These are phyloP conservation scores for Sigmodon hispidus DNA, from an alignment of 2,113 vertebrate genomes.

Conservation along the genomic window DNA sequence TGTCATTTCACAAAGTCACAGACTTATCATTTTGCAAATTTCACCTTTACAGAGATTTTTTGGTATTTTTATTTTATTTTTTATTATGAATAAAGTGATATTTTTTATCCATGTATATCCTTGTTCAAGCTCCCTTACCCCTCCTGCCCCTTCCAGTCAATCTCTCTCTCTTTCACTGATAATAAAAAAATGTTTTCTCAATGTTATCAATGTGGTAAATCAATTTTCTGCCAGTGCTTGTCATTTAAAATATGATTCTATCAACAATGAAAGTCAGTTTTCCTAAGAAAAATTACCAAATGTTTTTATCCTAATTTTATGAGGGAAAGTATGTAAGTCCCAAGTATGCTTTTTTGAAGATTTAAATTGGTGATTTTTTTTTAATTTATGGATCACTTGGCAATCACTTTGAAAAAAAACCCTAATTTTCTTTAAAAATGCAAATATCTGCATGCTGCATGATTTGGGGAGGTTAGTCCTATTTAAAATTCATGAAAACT, in stretches of 20 bases:
- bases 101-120: too few species aligned
- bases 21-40: slow-evolving; percentile 39
- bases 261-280: slow-evolving; percentile 54
- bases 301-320: slow-evolving; percentile 5
- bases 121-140: too few species aligned
- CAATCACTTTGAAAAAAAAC: slow-evolving; percentile 60
- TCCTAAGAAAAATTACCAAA: slow-evolving; percentile 43
- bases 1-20: slow-evolving; percentile 43
- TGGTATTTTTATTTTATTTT: too few species aligned
- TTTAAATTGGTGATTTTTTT: slow-evolving; percentile 60
- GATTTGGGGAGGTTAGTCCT: slow-evolving; percentile 13
- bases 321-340: slow-evolving; percentile 27
- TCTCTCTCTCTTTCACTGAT: too few species aligned
- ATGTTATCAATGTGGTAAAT: slow-evolving; percentile 11
- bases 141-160: too few species aligned
- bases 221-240: slow-evolving; percentile 44
- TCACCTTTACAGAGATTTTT: slow-evolving; percentile 3
- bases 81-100: too few species aligned
- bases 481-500: slow-evolving; percentile 59
- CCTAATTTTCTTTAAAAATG: slow-evolving; percentile 61
- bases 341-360: background rate
- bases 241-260: slow-evolving; percentile 50
- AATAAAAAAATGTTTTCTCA: slow-evolving; percentile 36
- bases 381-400: slow-evolving; percentile 59
- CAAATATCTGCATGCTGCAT: background rate